Percentiles rank a stretch among this genome's conserved stretches.
These are phyloP conservation scores for Martes martes DNA, from an alignment of 2,113 vertebrate species.

Conservation along the genomic window DNA sequence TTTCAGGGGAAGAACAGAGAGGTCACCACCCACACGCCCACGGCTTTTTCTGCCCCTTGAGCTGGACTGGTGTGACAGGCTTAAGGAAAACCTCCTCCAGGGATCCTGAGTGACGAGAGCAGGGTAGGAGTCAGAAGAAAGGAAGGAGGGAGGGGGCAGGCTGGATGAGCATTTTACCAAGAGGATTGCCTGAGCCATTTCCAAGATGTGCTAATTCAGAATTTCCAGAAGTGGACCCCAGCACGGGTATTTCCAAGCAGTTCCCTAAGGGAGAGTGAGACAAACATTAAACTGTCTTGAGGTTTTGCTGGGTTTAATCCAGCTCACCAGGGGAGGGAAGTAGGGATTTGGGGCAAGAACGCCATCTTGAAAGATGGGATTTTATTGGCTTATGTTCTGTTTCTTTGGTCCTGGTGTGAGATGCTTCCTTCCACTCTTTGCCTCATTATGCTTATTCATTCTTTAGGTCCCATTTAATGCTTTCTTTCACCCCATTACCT, in stretches of 20 bases:
- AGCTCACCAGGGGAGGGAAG: not conserved
- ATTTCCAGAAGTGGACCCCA: not conserved
- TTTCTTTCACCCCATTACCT: not conserved
- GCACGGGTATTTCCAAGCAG: not conserved
- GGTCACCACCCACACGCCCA: fast-evolving
- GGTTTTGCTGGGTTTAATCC: not conserved
- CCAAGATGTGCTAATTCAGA: not conserved
- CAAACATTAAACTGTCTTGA: not conserved
- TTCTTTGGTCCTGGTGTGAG: fast-evolving
- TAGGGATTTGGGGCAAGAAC: not conserved
- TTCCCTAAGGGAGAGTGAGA: not conserved
- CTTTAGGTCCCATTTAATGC: not conserved
- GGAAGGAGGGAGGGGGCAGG: not conserved
- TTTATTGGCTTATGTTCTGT: fast-evolving
- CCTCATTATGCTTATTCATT: fast-evolving
- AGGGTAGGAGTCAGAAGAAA: fast-evolving
- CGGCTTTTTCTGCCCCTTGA: not conserved
- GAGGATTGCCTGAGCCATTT: not conserved
- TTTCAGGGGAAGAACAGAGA: not conserved
- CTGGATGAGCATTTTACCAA: not conserved
- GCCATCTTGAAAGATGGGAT: not conserved
- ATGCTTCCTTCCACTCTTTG: fast-evolving
- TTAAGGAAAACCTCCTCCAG: not conserved
- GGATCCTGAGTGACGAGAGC: not conserved
- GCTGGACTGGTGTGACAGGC: not conserved